Evolutionary conservation across 2,113 vertebrate species (phyloP).

Genomic region (Elephantulus edwardii): DNA sequence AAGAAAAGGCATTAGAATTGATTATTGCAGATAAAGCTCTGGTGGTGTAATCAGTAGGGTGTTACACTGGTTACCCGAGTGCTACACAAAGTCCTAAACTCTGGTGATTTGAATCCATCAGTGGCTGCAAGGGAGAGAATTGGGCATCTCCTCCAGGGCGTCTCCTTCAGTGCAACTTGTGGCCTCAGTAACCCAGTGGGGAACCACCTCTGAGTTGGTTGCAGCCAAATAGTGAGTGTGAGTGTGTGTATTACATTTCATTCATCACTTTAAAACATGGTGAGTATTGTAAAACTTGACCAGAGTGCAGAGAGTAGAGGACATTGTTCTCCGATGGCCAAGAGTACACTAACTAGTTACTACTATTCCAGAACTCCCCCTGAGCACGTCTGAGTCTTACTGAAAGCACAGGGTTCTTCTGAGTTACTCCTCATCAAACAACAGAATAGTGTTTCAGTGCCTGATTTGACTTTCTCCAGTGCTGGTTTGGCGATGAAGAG

Average conservation of each 20-base stretch:
- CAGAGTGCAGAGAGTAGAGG: neutral
- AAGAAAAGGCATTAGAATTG: neutral
- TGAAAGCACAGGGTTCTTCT: neutral
- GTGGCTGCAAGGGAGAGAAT: no score
- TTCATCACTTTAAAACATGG: neutral
- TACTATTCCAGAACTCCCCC: neutral
- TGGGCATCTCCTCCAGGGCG: no score
- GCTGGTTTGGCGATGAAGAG: neutral
- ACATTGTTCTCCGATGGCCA: neutral
- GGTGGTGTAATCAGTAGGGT: no score
- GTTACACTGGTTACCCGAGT: no score
- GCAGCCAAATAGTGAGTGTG: no score
- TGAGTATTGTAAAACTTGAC: neutral
- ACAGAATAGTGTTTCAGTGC: neutral
- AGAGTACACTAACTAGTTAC: neutral
- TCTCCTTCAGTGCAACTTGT: no score
- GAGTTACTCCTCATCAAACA: neutral
- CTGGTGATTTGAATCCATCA: no score
- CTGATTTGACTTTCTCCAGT: neutral
- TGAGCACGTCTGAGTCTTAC: neutral
- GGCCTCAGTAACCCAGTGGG: no score
- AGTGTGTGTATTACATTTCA: neutral
- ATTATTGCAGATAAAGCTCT: neutral
- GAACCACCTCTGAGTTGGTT: no score
- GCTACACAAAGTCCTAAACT: no score